Evolutionary conservation across 2,888 invertebrate genomes (phyloP).

Genomic region (Buathra laborator): DNA sequence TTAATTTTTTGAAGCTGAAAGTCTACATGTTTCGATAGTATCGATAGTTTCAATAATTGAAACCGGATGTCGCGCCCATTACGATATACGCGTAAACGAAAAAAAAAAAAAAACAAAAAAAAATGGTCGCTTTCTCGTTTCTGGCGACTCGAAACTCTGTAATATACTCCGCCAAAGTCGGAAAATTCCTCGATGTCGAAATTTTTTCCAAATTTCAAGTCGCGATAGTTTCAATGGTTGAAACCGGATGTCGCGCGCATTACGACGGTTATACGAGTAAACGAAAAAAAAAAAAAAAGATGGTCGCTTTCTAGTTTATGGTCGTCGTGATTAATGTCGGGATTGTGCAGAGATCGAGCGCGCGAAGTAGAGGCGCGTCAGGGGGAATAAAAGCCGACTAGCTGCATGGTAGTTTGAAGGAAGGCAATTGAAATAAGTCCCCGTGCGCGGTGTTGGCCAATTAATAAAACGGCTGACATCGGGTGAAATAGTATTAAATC

Average conservation of each 20-base stretch:
- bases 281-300: neutral
- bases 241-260: no score
- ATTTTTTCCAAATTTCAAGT: no score
- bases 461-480: slow-evolving; percentile 73
- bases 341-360: slow-evolving; percentile 45
- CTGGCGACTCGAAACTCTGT: neutral
- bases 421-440: slow-evolving; percentile 64
- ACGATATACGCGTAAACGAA: no score
- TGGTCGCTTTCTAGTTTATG: slow-evolving; percentile 6
- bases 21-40: no score
- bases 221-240: no score
- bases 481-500: slow-evolving; percentile 70
- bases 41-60: no score
- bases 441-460: slow-evolving; percentile 57
- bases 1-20: no score
- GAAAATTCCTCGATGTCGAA: slow-evolving; percentile 10
- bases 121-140: no score
- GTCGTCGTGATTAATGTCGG: slow-evolving; percentile 45
- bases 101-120: no score
- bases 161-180: neutral
- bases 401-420: slow-evolving; percentile 25
- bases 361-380: neutral
- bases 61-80: no score
- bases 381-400: slow-evolving; percentile 16
- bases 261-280: neutral